These are phyloP conservation scores for Ischnura elegans DNA, from an alignment of 2,888 invertebrate species.

Conservation along the genomic window DNA sequence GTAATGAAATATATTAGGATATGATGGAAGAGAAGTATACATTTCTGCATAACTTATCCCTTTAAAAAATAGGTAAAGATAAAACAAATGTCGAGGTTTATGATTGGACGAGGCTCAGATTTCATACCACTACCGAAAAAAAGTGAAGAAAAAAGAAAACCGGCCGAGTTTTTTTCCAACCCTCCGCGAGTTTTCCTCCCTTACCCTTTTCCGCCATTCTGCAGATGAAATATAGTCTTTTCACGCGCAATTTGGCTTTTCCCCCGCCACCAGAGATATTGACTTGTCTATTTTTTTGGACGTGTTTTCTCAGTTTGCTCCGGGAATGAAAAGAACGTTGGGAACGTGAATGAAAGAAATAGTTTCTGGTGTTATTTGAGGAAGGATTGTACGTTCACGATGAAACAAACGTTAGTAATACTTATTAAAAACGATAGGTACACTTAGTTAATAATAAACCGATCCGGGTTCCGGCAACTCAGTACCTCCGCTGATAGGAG, in stretches of 20 bases:
- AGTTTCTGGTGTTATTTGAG: no score
- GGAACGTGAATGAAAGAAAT: no score
- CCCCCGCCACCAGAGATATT: neutral
- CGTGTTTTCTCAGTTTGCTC: neutral
- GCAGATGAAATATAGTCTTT: neutral
- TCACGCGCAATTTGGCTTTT: conserved; percentile 17
- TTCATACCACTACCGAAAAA: neutral
- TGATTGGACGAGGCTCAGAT: neutral
- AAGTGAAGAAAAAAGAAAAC: neutral
- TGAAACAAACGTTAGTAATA: no score
- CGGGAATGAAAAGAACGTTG: neutral
- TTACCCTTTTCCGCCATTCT: neutral
- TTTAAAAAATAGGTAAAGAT: neutral
- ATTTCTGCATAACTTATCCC: no score
- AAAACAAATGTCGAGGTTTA: neutral
- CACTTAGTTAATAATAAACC: no score
- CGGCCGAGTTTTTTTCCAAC: no score
- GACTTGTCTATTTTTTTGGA: neutral
- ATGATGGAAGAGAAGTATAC: neutral
- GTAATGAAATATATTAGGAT: no score
- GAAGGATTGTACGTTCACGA: no score
- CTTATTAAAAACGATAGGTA: no score
- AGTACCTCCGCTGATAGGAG: no score
- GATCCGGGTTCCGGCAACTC: no score
- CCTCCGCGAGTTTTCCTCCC: no score